phyloP scores from a whole-genome alignment of 2,888 invertebrate species.

The Stenchaetothrips biformis region DNA sequence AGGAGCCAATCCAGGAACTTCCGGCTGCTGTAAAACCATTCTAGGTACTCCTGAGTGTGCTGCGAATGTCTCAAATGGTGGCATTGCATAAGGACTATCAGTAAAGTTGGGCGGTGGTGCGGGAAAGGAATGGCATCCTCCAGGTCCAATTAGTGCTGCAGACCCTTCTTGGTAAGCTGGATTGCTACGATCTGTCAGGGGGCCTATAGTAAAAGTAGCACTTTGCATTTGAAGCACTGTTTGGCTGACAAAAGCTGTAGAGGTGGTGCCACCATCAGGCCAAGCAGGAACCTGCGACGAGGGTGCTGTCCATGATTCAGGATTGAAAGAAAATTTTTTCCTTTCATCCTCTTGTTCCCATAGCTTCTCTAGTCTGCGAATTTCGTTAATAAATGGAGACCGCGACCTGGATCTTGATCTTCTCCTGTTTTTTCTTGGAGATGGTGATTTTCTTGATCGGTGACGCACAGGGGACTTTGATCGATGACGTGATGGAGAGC shows the following conservation, averaged over 20 bases:
- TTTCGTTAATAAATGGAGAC: constrained; percentile 6
- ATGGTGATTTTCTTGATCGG: neutral
- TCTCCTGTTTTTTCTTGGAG: neutral
- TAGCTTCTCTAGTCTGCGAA: neutral
- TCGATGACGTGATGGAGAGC: neutral
- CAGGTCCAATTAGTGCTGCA: too few species aligned
- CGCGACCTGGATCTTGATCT: neutral
- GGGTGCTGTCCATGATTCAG: too few species aligned
- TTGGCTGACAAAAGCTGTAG: neutral
- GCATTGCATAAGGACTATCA: neutral
- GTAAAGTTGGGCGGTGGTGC: too few species aligned
- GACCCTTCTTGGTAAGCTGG: neutral
- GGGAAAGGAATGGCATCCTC: too few species aligned
- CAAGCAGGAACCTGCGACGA: neutral
- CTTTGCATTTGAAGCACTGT: neutral
- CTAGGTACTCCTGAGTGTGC: neutral
- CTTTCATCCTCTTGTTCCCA: neutral
- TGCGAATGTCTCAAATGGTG: neutral
- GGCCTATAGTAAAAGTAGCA: neutral
- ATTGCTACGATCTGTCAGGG: neutral
- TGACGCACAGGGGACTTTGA: neutral
- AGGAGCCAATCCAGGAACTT: neutral
- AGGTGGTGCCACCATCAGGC: neutral
- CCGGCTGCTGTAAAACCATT: neutral
- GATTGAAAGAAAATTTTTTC: neutral